Base-by-base conservation (phyloP, 2,797 vertebrate species). In the Antennarius maculatus region DNA sequence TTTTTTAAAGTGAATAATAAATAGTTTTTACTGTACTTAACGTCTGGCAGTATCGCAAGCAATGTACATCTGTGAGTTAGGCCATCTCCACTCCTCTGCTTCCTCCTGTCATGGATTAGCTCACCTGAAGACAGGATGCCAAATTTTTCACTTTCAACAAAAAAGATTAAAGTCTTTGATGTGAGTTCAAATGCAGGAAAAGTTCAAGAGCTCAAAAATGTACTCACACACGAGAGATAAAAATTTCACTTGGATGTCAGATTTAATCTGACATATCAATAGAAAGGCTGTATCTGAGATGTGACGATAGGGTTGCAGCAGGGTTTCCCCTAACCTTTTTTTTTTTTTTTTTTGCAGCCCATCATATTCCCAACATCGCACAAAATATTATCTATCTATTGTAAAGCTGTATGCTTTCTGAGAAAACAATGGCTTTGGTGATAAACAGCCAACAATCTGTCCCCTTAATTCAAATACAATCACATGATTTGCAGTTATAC, bases 191-290 rank as follows among this genome's bases (percentile, higher is more conserved):
- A 79, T 83, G 83, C 81, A 74, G 85, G 60, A 82, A 87, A 77
- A 83, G 82, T 89, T 85, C 68, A 86, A 81, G 74, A 70, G 71
- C 84, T 85, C 76, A 80, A 84, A 87, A 84, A 60, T 51, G 18
- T 13, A 17, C 66, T 81, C 56, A 12, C 72, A 61, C 76, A 73
- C 52, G 49, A 41, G 7, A 72, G 72, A 86, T 83, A 79, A 78
- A 76, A 69, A 75, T 58, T 72, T 80, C 15, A 27, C 63, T 71
- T 70, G 74, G 77, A 76, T 82, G 69, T 86, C 82, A 77, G 64
- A 43, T 34, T 47, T 31, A 66, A 81, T 80, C 73, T 76, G 76
- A 72, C 51, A 17, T 45, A 55, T 66, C 67, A 57, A 59, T 54
- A 65, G 75, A 68, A 46, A 75, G 28, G 17, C 27, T 45, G 10